A percentile compares a stretch with the other conserved stretches of the same genome.
Conservation (phyloP, 1,140 invertebrate genomes). For the Theocolax elegans region DNA sequence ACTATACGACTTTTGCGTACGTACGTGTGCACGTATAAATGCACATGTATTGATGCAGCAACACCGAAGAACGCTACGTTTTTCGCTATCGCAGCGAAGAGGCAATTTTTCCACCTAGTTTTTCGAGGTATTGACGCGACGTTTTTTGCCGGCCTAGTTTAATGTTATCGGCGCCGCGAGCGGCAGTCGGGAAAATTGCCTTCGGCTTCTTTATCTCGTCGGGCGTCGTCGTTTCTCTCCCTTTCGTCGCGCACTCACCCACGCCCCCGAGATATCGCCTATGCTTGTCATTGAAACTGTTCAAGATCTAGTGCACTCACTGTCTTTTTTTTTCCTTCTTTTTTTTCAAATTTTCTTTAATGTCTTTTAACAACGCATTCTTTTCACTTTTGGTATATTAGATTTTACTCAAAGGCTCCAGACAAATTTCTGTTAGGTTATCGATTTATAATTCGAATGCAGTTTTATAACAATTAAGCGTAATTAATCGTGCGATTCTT, state of each 20-base stretch:
- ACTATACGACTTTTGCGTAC: too few relatives aligned
- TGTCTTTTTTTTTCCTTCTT: background rate
- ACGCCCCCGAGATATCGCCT: background rate
- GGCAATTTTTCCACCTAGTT: slow-evolving; percentile 65
- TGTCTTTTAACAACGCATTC: too few relatives aligned
- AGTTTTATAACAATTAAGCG: too few relatives aligned
- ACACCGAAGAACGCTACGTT: too few relatives aligned
- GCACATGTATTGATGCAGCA: too few relatives aligned
- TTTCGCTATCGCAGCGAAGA: too few relatives aligned
- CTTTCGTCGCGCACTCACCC: slow-evolving; percentile 4
- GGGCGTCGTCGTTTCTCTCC: slow-evolving; percentile 11
- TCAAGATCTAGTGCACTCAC: slow-evolving; percentile 63
- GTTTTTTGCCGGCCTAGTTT: slow-evolving; percentile 63
- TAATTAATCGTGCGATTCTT: too few relatives aligned
- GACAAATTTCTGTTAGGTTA: too few relatives aligned
- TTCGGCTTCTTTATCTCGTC: slow-evolving; percentile 45
- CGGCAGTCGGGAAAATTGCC: slow-evolving; percentile 22
- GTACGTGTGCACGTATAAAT: background rate
- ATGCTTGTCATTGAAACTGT: slow-evolving; percentile 63
- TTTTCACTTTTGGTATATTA: too few relatives aligned
- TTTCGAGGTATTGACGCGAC: slow-evolving; percentile 56
- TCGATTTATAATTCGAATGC: too few relatives aligned
- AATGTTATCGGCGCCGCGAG: slow-evolving; percentile 53
- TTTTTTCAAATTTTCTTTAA: too few relatives aligned
- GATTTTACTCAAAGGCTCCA: too few relatives aligned